Evolutionary conservation across 2,888 invertebrate genomes (phyloP), one percentile per base, ranked within the genome.

Genomic region (Diabrotica balteata): DNA sequence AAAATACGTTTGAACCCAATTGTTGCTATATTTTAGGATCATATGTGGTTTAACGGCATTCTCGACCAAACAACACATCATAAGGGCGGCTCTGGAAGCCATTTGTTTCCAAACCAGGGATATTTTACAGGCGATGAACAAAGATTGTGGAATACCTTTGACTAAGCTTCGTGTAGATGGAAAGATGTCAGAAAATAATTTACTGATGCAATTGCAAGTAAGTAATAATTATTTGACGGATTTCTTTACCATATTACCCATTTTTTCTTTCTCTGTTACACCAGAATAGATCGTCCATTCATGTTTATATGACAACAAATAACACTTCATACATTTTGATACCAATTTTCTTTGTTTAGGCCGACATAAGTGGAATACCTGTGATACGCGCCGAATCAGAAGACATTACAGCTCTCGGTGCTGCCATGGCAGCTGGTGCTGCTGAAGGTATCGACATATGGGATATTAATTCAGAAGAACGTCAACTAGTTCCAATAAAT

Each of bases 51-150:
- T 98, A 70, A 96, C 97, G 2, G 94, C 96, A 70, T 96, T 93
- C 80, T 96, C 97, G 0, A 95, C 92, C 0, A 95, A 94, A 83
- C 91, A 93, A 75, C 98, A 98, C 84, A 93, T 99, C 71, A 93
- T 96, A 46, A 87, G 98, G 76, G 98, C 98, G 0, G 93, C 96
- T 0, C 86, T 98, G 50, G 97, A 98, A 85, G 94, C 98, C 0
- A 94, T 98, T 2, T 96, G 97, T 79, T 99, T 96, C 82, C 99
- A 99, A 85, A 96, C 97, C 0, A 90, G 92, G 73, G 98, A 98
- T 83, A 92, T 97, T 74, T 84, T 98, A 59, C 96, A 97, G 83
- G 95, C 96, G 0, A 97, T 98, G 95, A 89, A 94, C 79, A 92
- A 93, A 84, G 97, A 98, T 85, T 95, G 95, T 78, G 95, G 95